Percentiles rank a stretch among this genome's conserved stretches.
Evolutionary conservation across 2,888 invertebrate genomes (phyloP).

Genomic region (Hypolimnas misippus): DNA sequence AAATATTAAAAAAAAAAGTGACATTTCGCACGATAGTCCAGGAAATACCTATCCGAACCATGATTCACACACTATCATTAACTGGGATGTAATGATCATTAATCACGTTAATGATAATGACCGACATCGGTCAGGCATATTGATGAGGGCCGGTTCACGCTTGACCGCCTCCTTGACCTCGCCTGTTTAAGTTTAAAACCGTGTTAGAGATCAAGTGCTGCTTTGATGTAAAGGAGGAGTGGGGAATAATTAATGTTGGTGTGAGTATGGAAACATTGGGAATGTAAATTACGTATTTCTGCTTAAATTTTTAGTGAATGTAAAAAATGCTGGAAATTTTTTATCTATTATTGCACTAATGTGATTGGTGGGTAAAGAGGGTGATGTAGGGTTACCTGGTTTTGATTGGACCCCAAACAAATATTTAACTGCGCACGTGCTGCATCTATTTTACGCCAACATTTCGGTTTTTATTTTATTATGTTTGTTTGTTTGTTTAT

Average conservation of each 20-base stretch:
- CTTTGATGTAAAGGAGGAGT: constrained; percentile 12
- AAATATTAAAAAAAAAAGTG: constrained; percentile 25
- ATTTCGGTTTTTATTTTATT: no score
- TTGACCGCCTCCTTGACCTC: constrained; percentile 29
- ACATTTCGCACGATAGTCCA: constrained; percentile 28
- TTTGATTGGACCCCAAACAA: no score
- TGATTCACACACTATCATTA: constrained; percentile 31
- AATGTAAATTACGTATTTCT: not conserved
- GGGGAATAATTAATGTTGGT: not conserved
- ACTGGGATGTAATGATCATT: constrained; percentile 27
- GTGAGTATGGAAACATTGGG: not conserved
- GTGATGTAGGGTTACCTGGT: no score
- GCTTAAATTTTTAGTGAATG: no score
- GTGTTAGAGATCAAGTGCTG: constrained; percentile 19
- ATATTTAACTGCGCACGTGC: no score
- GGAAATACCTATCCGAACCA: constrained; percentile 25
- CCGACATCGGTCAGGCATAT: constrained; percentile 24
- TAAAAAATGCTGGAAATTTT: no score
- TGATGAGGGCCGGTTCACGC: constrained; percentile 36
- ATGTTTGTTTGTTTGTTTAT: no score
- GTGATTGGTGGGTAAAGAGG: no score
- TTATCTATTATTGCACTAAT: no score
- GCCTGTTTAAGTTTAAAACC: constrained; percentile 22
- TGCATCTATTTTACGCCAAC: no score
- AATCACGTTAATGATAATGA: constrained; percentile 34